Percentiles rank a stretch among this genome's conserved stretches.
Conservation (phyloP, 2,888 invertebrate genomes). For the Tupiocoris notatus region DNA sequence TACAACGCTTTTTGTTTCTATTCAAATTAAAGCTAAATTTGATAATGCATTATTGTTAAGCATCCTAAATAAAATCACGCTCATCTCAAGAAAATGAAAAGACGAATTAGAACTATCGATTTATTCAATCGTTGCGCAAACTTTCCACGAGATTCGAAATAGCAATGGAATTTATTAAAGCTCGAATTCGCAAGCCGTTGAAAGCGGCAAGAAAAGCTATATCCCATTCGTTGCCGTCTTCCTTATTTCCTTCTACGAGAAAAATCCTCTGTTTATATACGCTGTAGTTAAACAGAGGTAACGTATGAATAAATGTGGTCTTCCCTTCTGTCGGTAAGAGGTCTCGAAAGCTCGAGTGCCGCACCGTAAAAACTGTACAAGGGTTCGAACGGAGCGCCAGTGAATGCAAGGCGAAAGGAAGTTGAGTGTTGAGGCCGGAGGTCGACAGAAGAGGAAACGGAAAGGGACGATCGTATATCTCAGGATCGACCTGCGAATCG, state of each 20-base stretch:
- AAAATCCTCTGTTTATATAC: background rate
- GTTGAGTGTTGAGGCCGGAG: background rate
- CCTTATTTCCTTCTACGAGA: background rate
- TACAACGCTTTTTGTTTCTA: no score
- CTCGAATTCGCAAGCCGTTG: background rate
- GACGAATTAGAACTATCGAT: no score
- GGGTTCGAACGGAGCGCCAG: background rate
- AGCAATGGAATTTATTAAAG: no score
- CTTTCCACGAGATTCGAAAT: no score
- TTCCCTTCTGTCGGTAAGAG: constrained; percentile 1
- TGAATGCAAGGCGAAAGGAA: background rate
- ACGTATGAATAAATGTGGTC: background rate
- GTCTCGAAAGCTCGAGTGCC: background rate
- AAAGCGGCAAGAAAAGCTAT: background rate
- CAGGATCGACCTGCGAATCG: background rate
- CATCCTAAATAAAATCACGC: no score
- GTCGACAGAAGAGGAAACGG: background rate
- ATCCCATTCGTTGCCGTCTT: background rate
- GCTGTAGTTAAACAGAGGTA: background rate
- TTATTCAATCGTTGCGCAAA: no score
- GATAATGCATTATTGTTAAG: no score
- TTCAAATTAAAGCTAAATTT: no score
- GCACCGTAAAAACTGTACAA: background rate
- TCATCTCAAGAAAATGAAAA: no score
- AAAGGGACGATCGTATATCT: background rate